These are phyloP conservation scores for Darevskia nairensis DNA, from an alignment of 2,797 vertebrate species.

Conservation along the genomic window DNA sequence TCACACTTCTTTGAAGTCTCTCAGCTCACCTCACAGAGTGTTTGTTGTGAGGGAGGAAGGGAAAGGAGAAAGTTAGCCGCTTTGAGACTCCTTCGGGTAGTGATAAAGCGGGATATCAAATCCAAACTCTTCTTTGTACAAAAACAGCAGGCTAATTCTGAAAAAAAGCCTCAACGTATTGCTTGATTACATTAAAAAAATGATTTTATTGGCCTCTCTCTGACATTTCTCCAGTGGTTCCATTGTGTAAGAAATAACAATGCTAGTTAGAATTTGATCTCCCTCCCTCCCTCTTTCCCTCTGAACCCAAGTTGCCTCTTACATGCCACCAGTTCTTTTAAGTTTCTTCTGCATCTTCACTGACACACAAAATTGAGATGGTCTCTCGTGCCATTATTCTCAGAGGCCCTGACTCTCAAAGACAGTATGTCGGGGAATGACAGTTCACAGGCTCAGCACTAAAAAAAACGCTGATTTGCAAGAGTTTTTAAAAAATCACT, in stretches of 20 bases:
- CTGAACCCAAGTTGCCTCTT: neutral
- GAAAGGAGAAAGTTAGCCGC: no score
- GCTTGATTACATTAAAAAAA: neutral
- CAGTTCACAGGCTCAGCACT: slow-evolving; percentile 29
- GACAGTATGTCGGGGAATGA: neutral
- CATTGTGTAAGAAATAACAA: neutral
- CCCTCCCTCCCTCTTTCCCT: no score
- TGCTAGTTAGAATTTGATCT: no score
- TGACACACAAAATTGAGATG: neutral
- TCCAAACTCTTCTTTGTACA: neutral
- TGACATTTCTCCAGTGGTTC: neutral
- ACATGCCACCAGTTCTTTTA: neutral
- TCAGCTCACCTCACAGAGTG: no score
- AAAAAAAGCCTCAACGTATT: neutral
- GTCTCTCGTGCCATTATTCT: neutral
- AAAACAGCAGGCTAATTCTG: neutral
- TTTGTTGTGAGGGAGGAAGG: no score
- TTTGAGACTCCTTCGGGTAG: no score
- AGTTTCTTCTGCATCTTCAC: neutral
- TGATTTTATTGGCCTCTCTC: neutral
- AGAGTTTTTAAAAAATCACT: neutral
- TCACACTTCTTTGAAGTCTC: no score
- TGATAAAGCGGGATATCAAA: no score
- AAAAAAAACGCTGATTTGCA: slow-evolving; percentile 26
- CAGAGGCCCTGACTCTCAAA: slow-evolving; percentile 23